A percentile compares a stretch with the other conserved stretches of the same genome.
Evolutionary conservation across 2,113 vertebrate genomes (phyloP).

Genomic region (Carettochelys insculpta): DNA sequence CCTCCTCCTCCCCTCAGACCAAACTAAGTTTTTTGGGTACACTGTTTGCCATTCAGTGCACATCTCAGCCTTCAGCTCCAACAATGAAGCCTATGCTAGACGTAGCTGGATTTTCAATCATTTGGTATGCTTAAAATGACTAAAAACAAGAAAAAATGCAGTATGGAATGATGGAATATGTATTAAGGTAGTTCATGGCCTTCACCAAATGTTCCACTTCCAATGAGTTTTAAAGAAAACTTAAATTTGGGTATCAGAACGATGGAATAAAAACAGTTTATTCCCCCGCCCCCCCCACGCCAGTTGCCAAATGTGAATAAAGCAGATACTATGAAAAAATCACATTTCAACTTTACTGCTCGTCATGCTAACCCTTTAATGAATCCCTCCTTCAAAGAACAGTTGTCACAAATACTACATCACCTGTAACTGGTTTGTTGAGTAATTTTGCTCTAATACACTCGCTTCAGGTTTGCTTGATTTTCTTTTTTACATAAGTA

Average conservation of each 20-base stretch:
- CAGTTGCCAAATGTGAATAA: conserved; percentile 49
- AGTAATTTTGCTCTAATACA: neutral
- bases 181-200: conserved; percentile 37
- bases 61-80: conserved; percentile 54
- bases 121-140: conserved; percentile 31
- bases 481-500: neutral
- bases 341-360: neutral
- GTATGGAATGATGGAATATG: conserved; percentile 30
- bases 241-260: conserved; percentile 46
- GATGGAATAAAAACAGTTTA: conserved; percentile 31
- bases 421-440: conserved; percentile 2
- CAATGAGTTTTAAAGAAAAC: conserved; percentile 55
- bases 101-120: conserved; percentile 66
- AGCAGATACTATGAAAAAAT: conserved; percentile 31
- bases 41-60: conserved; percentile 58
- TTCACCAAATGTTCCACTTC: conserved; percentile 52
- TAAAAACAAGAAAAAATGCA: conserved; percentile 46
- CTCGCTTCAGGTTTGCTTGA: neutral
- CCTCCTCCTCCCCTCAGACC: conserved; percentile 37
- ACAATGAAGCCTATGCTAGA: conserved; percentile 37
- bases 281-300: conserved; percentile 33
- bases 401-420: neutral
- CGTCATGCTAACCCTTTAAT: neutral
- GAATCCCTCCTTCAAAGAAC: neutral
- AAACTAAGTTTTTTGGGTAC: conserved; percentile 46